phyloP scores from a whole-genome alignment of 1,140 invertebrate genomes.

The Nasonia giraulti region DNA sequence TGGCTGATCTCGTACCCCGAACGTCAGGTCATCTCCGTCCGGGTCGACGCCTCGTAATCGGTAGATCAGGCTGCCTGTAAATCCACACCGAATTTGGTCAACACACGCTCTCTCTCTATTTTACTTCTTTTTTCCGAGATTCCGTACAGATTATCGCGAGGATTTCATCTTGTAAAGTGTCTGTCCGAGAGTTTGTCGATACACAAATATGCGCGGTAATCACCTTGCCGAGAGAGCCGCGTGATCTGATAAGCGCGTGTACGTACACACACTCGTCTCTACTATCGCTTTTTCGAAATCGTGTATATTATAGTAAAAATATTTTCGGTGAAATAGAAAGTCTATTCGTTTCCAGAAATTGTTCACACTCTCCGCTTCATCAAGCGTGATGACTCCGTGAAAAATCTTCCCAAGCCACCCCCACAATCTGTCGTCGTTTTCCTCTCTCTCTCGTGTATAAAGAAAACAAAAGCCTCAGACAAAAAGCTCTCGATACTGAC shows the following conservation, averaged over 20 bases:
- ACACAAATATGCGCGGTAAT: conserved; percentile 3
- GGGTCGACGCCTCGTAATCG: conserved; percentile 86
- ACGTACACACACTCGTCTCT: background rate
- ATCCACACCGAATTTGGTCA: conserved; percentile 53
- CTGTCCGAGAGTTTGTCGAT: background rate
- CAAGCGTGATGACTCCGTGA: too few relatives aligned
- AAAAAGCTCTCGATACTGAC: conserved; percentile 72
- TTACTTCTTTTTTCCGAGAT: background rate
- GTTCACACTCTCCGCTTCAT: too few relatives aligned
- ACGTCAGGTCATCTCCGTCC: conserved; percentile 88
- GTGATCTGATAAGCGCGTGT: conserved; percentile 13
- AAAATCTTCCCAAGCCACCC: background rate
- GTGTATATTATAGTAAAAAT: background rate
- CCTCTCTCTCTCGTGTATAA: background rate
- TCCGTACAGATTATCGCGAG: background rate
- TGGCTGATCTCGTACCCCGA: conserved; percentile 86
- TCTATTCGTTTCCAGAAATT: background rate
- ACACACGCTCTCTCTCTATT: background rate
- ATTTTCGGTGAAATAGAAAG: background rate
- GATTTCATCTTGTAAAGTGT: conserved; percentile 1
- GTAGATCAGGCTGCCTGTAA: conserved; percentile 88
- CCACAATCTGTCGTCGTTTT: background rate
- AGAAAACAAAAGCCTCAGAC: background rate
- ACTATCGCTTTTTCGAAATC: background rate
- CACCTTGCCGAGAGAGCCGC: background rate